Evolutionary conservation across 2,797 vertebrate genomes (phyloP).

Genomic region (Martes flavigula): DNA sequence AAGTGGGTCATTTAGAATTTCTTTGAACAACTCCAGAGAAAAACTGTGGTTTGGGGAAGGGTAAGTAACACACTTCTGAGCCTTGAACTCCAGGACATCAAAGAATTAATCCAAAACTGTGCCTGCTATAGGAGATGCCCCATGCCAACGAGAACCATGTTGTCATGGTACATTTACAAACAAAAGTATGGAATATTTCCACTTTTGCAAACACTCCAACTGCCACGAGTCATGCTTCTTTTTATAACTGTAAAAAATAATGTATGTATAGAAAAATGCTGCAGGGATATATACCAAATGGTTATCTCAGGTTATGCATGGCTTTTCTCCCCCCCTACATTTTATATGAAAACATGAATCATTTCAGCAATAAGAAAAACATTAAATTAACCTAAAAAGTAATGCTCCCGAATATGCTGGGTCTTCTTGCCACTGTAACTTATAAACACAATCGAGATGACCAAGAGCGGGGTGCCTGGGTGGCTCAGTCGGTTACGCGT

Average conservation of each 20-base stretch:
- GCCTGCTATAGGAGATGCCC: not conserved
- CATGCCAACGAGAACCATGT: not conserved
- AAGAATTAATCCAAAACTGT: slow-evolving; percentile 59
- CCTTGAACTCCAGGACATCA: slow-evolving; percentile 72
- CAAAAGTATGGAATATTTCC: slow-evolving; percentile 32
- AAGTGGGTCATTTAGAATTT: slow-evolving; percentile 59
- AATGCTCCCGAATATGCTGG: not conserved
- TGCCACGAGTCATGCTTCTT: not conserved
- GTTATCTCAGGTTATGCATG: not conserved
- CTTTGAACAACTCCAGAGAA: slow-evolving; percentile 65
- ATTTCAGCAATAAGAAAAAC: slow-evolving; percentile 1
- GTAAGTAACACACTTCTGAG: not conserved
- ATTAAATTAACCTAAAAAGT: not conserved
- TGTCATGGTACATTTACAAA: slow-evolving; percentile 72
- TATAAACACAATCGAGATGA: not conserved
- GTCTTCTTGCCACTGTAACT: not conserved
- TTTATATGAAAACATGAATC: not conserved
- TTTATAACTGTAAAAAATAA: not conserved
- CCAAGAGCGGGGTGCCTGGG: not conserved
- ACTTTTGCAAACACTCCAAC: not conserved
- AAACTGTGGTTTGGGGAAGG: slow-evolving; percentile 49
- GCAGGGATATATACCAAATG: not conserved
- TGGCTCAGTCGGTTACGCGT: rapidly evolving
- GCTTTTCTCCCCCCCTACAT: not conserved
- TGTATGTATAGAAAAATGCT: not conserved